Conservation (phyloP, 1,140 invertebrate genomes). For the Drosophila miranda region DNA sequence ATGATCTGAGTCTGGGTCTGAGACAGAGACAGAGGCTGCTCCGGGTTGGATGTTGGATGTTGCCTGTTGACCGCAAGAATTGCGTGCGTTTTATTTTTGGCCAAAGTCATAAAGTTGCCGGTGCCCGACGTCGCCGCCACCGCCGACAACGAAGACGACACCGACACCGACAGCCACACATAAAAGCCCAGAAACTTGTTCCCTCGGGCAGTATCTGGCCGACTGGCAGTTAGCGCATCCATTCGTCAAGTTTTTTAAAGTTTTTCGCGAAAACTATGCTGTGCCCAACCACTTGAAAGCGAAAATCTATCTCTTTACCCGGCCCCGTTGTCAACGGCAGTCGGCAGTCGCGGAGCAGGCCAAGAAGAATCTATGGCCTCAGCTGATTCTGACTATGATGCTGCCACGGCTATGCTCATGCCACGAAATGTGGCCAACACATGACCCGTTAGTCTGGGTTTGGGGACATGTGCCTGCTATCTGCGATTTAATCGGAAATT, state of each 20-base stretch:
- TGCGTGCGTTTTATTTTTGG: slow-evolving; percentile 78
- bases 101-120: slow-evolving; percentile 69
- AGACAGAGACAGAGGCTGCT: slow-evolving; percentile 4
- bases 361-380: slow-evolving; percentile 20
- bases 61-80: slow-evolving; percentile 63
- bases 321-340: slow-evolving; percentile 45
- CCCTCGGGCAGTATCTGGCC: slow-evolving; percentile 40
- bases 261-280: slow-evolving; percentile 68
- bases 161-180: slow-evolving; percentile 39
- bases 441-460: slow-evolving; percentile 54
- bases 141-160: no score
- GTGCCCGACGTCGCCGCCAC: slow-evolving; percentile 2
- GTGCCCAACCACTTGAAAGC: slow-evolving; percentile 54
- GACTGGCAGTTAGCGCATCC: slow-evolving; percentile 69
- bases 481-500: slow-evolving; percentile 47
- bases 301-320: slow-evolving; percentile 42
- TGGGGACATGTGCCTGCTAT: slow-evolving; percentile 51
- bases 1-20: slow-evolving; percentile 47
- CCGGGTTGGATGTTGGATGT: slow-evolving; percentile 25
- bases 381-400: slow-evolving; percentile 7
- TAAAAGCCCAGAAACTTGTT: slow-evolving; percentile 72
- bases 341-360: background rate
- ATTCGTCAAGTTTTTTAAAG: slow-evolving; percentile 74
- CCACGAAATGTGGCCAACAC: slow-evolving; percentile 71
- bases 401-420: background rate